Evolutionary conservation across 2,888 invertebrate genomes (phyloP).

Genomic region (Alloscopus bannaensis): DNA sequence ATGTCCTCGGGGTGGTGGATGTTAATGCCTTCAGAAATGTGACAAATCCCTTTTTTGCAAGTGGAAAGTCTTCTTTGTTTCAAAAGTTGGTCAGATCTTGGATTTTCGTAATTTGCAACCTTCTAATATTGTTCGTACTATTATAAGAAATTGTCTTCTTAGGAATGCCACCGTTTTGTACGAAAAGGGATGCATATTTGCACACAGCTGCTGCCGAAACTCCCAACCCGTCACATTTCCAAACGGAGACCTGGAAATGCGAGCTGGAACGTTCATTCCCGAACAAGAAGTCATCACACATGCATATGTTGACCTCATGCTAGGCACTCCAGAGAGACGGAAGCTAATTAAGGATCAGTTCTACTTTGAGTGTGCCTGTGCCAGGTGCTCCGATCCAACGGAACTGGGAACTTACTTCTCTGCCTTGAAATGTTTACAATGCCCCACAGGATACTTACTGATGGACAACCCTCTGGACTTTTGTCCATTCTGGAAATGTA

Average conservation of each 20-base stretch:
- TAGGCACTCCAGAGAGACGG: slow-evolving; percentile 64
- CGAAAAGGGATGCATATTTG: slow-evolving; percentile 55
- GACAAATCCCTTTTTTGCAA: slow-evolving; percentile 25
- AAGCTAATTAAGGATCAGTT: slow-evolving; percentile 50
- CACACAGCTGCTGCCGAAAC: slow-evolving; percentile 65
- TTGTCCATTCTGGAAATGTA: slow-evolving; percentile 63
- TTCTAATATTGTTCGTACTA: not conserved
- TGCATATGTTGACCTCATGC: slow-evolving; percentile 55
- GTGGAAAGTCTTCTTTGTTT: slow-evolving; percentile 16
- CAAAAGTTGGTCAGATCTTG: slow-evolving; percentile 47
- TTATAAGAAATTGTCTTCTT: slow-evolving; percentile 14
- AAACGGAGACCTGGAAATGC: slow-evolving; percentile 52
- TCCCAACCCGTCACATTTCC: slow-evolving; percentile 53
- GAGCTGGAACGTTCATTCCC: slow-evolving; percentile 45
- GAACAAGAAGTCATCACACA: slow-evolving; percentile 48
- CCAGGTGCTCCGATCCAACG: slow-evolving; percentile 64
- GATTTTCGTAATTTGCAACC: not conserved
- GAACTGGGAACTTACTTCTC: slow-evolving; percentile 65
- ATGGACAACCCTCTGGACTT: slow-evolving; percentile 57
- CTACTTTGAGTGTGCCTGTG: slow-evolving; percentile 65
- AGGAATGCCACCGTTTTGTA: slow-evolving; percentile 66
- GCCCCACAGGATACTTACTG: slow-evolving; percentile 54
- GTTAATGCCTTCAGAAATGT: slow-evolving; percentile 65
- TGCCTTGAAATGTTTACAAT: slow-evolving; percentile 62
- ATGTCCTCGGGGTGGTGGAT: slow-evolving; percentile 61